Evolutionary conservation across 2,797 vertebrate species (phyloP), one percentile per base, ranked within the genome.

Genomic region (Phataginus tetradactyla): DNA sequence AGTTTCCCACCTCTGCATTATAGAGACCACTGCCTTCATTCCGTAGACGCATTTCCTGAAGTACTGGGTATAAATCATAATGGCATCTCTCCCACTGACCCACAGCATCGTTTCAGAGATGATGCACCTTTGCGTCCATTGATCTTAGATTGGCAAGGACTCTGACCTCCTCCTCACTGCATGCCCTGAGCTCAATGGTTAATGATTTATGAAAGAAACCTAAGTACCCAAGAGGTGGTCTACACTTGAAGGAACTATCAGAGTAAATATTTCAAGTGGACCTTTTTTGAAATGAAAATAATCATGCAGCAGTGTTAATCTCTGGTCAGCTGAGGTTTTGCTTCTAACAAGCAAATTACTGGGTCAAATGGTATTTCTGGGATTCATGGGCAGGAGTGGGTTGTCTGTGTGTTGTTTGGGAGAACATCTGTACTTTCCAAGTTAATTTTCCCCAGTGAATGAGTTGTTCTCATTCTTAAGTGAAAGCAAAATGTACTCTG

Each of bases 201-300:
- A 97, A 97, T 96, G 94, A 97, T 97, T 97, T 84, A 95, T 94
- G 95, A 87, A 92, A 80, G 78, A 93, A 91, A 51, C 59, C 96
- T 71, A 21, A 93, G 53, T 80, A 83, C 79, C 78, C 74, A 5
- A 53, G 75, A 83, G 86, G 94, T 75, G 95, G 88, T 87, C 95
- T 61, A 29, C 66, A 93, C 94, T 91, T 91, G 69, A 97, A 96
- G 97, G 83, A 92, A 23, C 71, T 55, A 91, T 34, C 51, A 21
- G 71, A 88, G 95, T 95, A 94, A 97, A 96, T 94, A 95, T 96
- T 96, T 97, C 85, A 96, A 95, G 89, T 72, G 83, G 74, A 34
- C 66, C 57, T 42, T 92, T 95, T 97, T 95, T 96, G 97, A 97
- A 97, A 94, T 94, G 97, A 98, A 97, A 97, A 97, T 96, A 86